These are phyloP conservation scores for Drosophila falleni DNA, from an alignment of 2,888 invertebrate genomes.

Conservation along the genomic window DNA sequence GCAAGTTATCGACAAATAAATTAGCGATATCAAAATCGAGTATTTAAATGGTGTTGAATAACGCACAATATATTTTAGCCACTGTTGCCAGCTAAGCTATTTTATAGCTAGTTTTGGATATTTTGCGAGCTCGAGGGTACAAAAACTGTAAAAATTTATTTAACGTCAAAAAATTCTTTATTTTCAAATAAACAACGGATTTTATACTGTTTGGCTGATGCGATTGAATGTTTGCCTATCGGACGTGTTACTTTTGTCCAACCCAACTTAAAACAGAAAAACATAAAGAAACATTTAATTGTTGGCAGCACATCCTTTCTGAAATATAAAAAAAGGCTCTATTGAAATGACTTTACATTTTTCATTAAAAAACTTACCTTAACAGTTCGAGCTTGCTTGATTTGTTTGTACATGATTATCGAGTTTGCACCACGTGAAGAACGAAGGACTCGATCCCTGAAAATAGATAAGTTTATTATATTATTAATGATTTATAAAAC, in stretches of 20 bases:
- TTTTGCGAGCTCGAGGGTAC: no score
- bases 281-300: conserved; percentile 8
- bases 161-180: conserved; percentile 4
- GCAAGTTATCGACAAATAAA: background rate
- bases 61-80: background rate
- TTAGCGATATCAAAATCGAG: background rate
- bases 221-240: background rate
- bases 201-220: conserved; percentile 11
- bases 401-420: conserved; percentile 33
- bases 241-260: conserved; percentile 9
- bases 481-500: background rate
- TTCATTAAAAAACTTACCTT: conserved; percentile 23
- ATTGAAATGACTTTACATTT: background rate
- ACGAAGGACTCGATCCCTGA: conserved; percentile 31
- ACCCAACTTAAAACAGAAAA: conserved; percentile 18
- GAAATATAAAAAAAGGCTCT: background rate
- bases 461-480: background rate
- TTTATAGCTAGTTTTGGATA: no score
- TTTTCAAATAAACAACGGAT: conserved; percentile 30
- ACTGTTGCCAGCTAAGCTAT: no score
- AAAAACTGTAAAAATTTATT: no score
- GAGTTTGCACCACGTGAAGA: conserved; percentile 31
- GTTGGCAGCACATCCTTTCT: conserved; percentile 7
- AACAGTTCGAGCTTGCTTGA: conserved; percentile 35
- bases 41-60: background rate